Evolutionary conservation across 2,888 invertebrate species (phyloP), one percentile per base, ranked within the genome.

Genomic region (Therioaphis trifolii): DNA sequence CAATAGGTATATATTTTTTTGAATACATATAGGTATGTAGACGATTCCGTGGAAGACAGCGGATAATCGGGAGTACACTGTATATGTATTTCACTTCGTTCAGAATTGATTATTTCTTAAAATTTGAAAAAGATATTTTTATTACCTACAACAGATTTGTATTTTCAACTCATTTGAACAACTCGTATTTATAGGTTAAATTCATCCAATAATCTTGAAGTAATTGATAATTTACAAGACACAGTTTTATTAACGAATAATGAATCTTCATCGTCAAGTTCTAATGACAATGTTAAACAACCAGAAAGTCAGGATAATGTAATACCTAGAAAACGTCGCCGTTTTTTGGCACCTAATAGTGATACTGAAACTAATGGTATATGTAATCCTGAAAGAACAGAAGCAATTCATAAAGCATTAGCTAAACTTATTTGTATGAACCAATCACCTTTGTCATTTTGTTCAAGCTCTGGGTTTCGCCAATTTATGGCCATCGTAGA

Each of bases 331-430:
- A 66, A 66, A 9, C 66, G 35, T 66, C 35, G 35, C 29, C 66
- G 66, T 35, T 4, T 66, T 66, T 66, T 35, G 35, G 35, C 66
- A 66, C 35, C 35, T 18, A 24, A n/a, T 66, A 66, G n/a, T 66
- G 66, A 66, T 35, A 21, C n/a, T n/a, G 35, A 46, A 46, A 46
- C 46, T 46, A 46, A 66, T 35, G 35, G 35, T n/a, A 35, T 18
- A 35, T 66, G 35, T 9, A 35, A 35, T 24, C 35, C 66, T 18
- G 66, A 29, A n/a, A 66, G 66, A 35, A 66, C 35, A 66, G 66
- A 66, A 24, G 5, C 35, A 35, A 66, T 66, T 66, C 66, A 66
- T 66, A 66, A 66, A 66, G 66, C 35, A n/a, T 66, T 66, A n/a
- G 66, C 66, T 14, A 66, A 66, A 18, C 66, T 66, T 66, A 66